A percentile compares a stretch with the other conserved stretches of the same genome.
These are phyloP conservation scores for Tursiops truncatus DNA, from an alignment of 2,113 vertebrate species.

Conservation along the genomic window DNA sequence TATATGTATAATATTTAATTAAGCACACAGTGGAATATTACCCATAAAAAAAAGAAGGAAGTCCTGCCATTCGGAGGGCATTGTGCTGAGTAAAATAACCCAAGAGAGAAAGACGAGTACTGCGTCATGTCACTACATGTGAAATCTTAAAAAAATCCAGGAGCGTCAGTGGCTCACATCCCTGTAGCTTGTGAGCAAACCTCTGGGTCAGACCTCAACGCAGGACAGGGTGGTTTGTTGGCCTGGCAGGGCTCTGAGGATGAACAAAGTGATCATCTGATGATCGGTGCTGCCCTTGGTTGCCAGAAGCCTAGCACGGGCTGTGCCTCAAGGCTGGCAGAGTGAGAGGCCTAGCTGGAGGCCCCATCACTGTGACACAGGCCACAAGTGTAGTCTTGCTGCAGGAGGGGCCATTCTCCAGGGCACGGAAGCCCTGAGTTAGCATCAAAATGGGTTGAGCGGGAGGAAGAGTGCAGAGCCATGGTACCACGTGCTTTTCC, in stretches of 20 bases:
- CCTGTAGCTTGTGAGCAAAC: constrained; percentile 23
- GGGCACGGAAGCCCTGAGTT: rapidly evolving
- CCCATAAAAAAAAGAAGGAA: not conserved
- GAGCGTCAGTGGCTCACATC: not conserved
- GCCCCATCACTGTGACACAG: rapidly evolving
- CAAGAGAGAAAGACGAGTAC: not conserved
- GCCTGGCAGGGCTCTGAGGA: not conserved
- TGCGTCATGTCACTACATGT: rapidly evolving
- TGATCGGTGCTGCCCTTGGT: not conserved
- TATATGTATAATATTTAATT: not conserved
- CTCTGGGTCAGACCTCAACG: not conserved
- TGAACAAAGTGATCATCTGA: not conserved
- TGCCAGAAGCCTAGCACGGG: rapidly evolving
- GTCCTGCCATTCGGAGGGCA: not conserved
- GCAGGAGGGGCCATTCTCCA: rapidly evolving
- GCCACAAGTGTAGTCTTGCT: rapidly evolving
- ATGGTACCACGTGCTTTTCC: rapidly evolving
- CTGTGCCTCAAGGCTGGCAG: not conserved
- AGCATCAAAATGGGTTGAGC: rapidly evolving
- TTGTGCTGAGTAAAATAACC: no score
- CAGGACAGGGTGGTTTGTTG: not conserved
- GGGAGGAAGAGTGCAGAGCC: rapidly evolving
- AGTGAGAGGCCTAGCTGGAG: not conserved
- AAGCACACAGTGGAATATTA: not conserved
- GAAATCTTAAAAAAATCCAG: not conserved